Evolutionary conservation across 2,113 vertebrate genomes (phyloP).

Genomic region (Shinisaurus crocodilurus): DNA sequence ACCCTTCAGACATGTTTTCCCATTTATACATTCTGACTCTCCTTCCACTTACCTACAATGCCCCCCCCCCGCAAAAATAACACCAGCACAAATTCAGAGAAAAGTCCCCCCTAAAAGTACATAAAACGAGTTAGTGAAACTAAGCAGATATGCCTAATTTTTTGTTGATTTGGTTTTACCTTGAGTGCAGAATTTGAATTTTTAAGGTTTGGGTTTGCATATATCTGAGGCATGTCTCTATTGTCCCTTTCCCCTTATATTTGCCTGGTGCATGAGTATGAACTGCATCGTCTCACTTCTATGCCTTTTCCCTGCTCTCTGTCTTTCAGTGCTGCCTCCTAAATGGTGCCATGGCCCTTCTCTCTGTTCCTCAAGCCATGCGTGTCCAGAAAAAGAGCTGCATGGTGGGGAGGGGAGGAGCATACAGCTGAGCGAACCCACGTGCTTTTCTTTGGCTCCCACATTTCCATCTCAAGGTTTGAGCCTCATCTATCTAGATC

Average conservation of each 20-base stretch:
- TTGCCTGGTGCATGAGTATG: not conserved
- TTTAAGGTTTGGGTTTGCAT: too few species aligned
- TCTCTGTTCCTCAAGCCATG: not conserved
- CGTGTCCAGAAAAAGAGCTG: not conserved
- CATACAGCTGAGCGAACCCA: not conserved
- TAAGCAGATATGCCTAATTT: not conserved
- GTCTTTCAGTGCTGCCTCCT: not conserved
- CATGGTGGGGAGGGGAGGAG: not conserved
- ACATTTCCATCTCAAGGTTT: too few species aligned
- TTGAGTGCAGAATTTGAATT: not conserved
- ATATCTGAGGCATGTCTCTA: not conserved
- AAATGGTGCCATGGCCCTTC: not conserved
- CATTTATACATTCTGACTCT: not conserved
- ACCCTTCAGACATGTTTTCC: not conserved
- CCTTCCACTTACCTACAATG: not conserved
- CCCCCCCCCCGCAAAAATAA: not conserved
- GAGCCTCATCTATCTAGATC: not conserved
- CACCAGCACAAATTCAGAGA: not conserved
- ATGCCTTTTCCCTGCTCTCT: not conserved
- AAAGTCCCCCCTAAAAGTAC: not conserved
- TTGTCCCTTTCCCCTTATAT: not conserved
- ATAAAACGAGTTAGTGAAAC: not conserved
- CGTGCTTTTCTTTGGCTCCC: too few species aligned
- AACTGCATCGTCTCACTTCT: too few species aligned
- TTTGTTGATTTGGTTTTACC: not conserved